Evolutionary conservation across 64 coral and sea anemone species (phyloP).

Genomic region (Hydrozoanthus tunicans): DNA sequence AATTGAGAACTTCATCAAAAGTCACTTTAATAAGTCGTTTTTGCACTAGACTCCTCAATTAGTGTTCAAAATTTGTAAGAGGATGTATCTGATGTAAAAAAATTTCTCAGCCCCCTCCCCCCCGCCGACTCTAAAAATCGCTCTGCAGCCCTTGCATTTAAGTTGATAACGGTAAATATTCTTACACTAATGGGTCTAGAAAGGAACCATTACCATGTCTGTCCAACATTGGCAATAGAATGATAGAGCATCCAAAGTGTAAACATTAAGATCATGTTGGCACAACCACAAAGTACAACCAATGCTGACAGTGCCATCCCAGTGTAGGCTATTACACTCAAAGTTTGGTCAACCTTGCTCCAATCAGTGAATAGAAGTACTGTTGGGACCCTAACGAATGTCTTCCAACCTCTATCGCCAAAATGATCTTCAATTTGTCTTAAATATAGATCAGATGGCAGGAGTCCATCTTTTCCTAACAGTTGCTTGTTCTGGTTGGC

Average conservation of each 20-base stretch:
- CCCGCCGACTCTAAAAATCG: too few species aligned
- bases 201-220: constrained; percentile 68
- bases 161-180: too few species aligned
- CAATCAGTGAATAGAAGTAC: constrained; percentile 80
- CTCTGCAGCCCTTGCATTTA: too few species aligned
- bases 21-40: too few species aligned
- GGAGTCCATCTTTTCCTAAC: constrained; percentile 88
- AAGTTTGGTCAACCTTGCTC: constrained; percentile 66
- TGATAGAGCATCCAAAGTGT: constrained; percentile 91
- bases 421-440: constrained; percentile 79
- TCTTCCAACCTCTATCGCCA: constrained; percentile 63
- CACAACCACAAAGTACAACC: constrained; percentile 71
- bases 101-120: too few species aligned
- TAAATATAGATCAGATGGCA: constrained; percentile 84
- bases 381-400: constrained; percentile 80
- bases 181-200: neutral
- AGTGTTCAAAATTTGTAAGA: too few species aligned
- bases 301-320: constrained; percentile 79
- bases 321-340: constrained; percentile 82
- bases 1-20: too few species aligned
- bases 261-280: constrained; percentile 89
- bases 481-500: constrained; percentile 91
- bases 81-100: too few species aligned
- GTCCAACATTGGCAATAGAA: constrained; percentile 93
- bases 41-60: too few species aligned